Base-by-base conservation (phyloP, 2,888 invertebrate genomes). In the Ctenicera cuprea region DNA sequence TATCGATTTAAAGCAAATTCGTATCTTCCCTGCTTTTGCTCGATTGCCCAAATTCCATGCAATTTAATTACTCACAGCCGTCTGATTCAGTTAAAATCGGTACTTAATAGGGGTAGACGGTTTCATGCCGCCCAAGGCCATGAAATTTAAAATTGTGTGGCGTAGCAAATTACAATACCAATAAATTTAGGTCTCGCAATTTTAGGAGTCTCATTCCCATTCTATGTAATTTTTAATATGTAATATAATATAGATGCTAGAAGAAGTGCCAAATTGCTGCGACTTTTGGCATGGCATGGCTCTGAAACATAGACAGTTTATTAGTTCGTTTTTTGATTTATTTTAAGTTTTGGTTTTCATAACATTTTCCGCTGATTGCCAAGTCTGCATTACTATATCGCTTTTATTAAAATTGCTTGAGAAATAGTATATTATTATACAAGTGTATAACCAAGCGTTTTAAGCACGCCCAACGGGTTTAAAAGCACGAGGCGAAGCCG, bases 21-120 rank as follows among this genome's bases (percentile, higher is more conserved):
- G 14, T 16, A 16, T 50, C 18, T 20, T 26, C 16, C 3, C 3
- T 30, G 33, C 20, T 14, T 57, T 33, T 57, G 33, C 57, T 33
- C 33, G 33, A 33, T 30, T 33, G 16, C 57, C 33, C 14, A 57
- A 57, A 33, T 57, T 57, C 14, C 57, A 33, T 33, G 61, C 41
- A 61, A 16, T 41, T 61, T 61, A 61, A 61, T 61, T 61, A 61
- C 41, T 41, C n/a, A 41, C 61, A 61, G 61, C 38, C 41, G 41
- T 61, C 41, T 61, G 41, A 41, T 61, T 38, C 22, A 41, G 61
- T 61, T 61, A 38, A 41, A 61, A 22, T 38, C 41, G 22, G 18
- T n/a, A 38, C 7, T 16, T 18, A 41, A 61, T 22, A 5, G 22
- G 61, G 41, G 20, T 38, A 61, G 61, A 41, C 61, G 41, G 33